Conservation (phyloP, 2,888 invertebrate genomes). For the Artemia sp. region DNA sequence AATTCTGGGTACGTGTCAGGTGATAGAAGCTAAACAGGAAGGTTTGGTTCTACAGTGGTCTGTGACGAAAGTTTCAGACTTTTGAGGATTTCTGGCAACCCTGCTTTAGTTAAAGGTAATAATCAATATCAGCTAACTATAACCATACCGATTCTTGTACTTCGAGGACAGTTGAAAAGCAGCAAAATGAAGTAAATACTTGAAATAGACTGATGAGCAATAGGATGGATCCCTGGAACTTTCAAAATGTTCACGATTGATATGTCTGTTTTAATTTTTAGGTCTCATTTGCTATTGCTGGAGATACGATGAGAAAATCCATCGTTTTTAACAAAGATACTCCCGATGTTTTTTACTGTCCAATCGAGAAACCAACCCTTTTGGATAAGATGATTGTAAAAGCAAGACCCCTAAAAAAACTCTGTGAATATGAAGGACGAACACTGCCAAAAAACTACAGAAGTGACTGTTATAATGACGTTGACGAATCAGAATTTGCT, state of each 20-base stretch:
- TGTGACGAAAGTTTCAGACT: too few species aligned
- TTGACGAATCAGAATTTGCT: conserved; percentile 58
- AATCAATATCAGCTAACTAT: too few species aligned
- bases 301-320: conserved; percentile 56
- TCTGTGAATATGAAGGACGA: conserved; percentile 55
- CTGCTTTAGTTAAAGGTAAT: too few species aligned
- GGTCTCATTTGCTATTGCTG: conserved; percentile 34
- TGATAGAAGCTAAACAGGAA: too few species aligned
- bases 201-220: not conserved
- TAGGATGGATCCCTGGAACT: not conserved
- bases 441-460: conserved; percentile 52
- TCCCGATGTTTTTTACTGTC: conserved; percentile 60
- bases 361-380: conserved; percentile 54
- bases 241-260: too few species aligned
- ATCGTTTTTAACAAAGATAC: conserved; percentile 62
- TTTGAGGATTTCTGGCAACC: too few species aligned
- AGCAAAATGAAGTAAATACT: not conserved
- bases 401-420: conserved; percentile 41
- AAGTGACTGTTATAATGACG: conserved; percentile 59
- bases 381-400: conserved; percentile 53
- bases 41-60: too few species aligned
- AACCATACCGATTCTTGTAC: too few species aligned
- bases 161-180: too few species aligned
- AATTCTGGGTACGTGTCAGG: too few species aligned
- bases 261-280: conserved; percentile 21